Evolutionary conservation across 2,113 vertebrate genomes (phyloP), one percentile per base, ranked within the genome.

Genomic region (Cranoglanis bouderius): DNA sequence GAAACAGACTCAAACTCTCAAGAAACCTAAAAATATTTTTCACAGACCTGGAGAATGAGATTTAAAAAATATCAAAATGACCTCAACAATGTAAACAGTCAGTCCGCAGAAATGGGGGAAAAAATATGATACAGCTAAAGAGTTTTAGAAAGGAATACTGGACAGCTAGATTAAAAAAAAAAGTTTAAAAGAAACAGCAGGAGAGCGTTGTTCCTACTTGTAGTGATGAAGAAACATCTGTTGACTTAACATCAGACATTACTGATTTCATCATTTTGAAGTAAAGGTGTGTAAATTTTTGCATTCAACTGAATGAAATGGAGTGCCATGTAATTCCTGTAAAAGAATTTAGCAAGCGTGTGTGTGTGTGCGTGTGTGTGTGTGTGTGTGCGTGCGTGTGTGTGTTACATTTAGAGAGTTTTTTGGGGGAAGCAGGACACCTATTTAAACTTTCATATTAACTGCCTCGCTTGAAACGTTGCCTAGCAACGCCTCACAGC

Each of bases 391-490:
- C 35, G 51, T 63, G 74, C 63, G 46, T 46, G 46, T 49, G 46
- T 49, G 46, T 49, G 46, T 70, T 75, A 32, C 26, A 16, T 18
- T 53, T 3, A 77, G n/a, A 46, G 61, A 59, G 59, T 85, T 81
- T 81, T 75, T 85, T 12, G 49, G 40, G 57, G 63, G 40, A 85
- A 78, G 82, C 29, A 85, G 77, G 59, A 84, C 93, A 94, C 92
- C 93, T 92, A 89, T 96, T 93, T 95, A 96, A 97, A 96, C 88
- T 96, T 97, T 97, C 94, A 97, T 97, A 94, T 94, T 89, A 85
- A 87, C 91, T 91, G 92, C 92, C 95, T 96, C 92, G 93, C 92
- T 94, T 95, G 94, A 90, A 93, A 90, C 92, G 95, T 97, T 96
- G 91, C 96, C 95, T 94, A 94, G 96, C 93, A 94, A 96, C 95